Conservation (phyloP, 2,797 vertebrate genomes). For the Bovichtus diacanthus region DNA sequence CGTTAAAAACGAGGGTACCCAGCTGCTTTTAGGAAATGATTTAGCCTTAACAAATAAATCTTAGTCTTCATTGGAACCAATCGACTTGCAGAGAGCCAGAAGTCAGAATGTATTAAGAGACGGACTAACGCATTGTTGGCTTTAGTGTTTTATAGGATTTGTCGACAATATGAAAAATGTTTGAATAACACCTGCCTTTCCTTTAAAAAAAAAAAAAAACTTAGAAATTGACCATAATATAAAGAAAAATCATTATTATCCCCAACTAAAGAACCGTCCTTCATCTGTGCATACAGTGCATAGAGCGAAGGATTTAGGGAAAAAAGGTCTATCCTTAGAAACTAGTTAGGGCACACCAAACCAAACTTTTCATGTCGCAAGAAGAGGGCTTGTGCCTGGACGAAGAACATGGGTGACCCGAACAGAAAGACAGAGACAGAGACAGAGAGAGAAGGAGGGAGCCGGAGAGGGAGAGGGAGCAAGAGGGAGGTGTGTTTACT, state of each 20-base stretch:
- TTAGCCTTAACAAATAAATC: background rate
- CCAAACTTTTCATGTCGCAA: constrained; percentile 37
- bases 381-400: constrained; percentile 23
- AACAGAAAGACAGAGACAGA: constrained; percentile 21
- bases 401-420: constrained; percentile 32
- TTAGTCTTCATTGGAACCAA: background rate
- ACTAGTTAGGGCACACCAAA: constrained; percentile 3
- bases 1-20: no score
- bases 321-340: constrained; percentile 37
- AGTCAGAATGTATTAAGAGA: background rate
- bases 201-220: background rate
- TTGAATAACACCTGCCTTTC: background rate
- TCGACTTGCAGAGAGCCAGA: background rate
- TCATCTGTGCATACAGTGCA: no score
- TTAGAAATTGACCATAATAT: background rate
- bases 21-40: no score
- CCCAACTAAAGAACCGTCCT: background rate
- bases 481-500: constrained; percentile 71
- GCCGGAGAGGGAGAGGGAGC: background rate
- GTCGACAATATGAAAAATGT: background rate
- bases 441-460: constrained; percentile 25
- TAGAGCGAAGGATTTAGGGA: background rate
- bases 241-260: background rate
- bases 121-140: background rate
- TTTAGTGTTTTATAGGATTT: background rate